These are phyloP conservation scores for Brachionus rubens DNA, from an alignment of 1,140 invertebrate genomes.

Conservation along the genomic window DNA sequence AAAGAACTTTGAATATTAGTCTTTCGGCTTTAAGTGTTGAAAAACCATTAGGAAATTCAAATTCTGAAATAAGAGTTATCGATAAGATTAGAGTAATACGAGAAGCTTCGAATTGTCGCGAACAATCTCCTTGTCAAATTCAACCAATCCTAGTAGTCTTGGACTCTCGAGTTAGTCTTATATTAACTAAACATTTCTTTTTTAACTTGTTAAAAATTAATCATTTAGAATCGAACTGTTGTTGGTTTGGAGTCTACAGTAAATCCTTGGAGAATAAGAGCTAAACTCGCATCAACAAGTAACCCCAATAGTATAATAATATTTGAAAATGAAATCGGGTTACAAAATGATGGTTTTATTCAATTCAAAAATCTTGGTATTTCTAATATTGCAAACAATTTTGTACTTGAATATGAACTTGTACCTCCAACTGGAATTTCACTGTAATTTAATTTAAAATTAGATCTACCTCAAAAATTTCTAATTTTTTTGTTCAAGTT, in stretches of 20 bases:
- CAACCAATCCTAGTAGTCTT: conserved; percentile 19
- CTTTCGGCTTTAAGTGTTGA: neutral
- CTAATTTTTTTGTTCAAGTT: no score
- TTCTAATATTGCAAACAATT: neutral
- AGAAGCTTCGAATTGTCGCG: conserved; percentile 4
- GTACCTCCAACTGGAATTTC: neutral
- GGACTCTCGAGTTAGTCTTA: conserved; percentile 1
- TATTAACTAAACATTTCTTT: conserved; percentile 16
- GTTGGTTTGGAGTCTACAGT: neutral
- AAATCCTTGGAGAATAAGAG: conserved; percentile 27
- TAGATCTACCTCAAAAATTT: no score
- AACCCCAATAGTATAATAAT: neutral
- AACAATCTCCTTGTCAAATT: conserved; percentile 28
- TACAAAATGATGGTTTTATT: conserved; percentile 23
- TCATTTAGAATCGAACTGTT: conserved; percentile 11
- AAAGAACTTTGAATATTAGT: neutral
- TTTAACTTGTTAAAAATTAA: neutral
- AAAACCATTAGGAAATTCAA: neutral
- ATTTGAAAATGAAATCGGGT: neutral
- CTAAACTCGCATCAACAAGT: neutral
- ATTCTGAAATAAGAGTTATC: conserved; percentile 17
- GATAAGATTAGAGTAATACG: neutral
- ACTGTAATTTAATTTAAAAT: neutral
- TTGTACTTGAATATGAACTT: conserved; percentile 16
- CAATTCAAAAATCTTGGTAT: neutral